Base-by-base conservation (phyloP, 2,113 vertebrate species). In the Apodemus sylvaticus region DNA sequence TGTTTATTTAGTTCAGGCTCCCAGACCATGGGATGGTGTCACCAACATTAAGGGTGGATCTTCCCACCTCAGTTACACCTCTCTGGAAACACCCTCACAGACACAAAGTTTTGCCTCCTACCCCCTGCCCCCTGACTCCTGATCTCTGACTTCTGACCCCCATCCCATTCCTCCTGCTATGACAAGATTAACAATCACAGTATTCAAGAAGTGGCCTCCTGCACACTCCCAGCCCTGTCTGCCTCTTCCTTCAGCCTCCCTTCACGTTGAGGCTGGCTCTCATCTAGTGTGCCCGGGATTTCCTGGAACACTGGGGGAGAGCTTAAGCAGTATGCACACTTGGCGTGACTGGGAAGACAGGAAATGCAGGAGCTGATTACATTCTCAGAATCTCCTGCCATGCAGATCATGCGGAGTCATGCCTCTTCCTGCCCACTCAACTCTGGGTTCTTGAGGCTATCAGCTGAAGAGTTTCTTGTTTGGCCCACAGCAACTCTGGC, bases 241-340 rank as follows among this genome's bases (percentile, higher is more conserved):
- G 36, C 36, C 62, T 66, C 48, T 3, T 68, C 26, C 89, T 13
- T 51, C 3, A 0, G 24, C 7, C 24, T 66, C 34, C 60, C 60
- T 62, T 62, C 60, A 24, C 22, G 60, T 22, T 42, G 48, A 7
- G 48, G n/a, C 68, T 20, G 6, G 22, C 29, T n/a, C 29, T 36
- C 13, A 31, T 3, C 31, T 14, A 39, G 36, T 2, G 11, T 26
- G 8, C 12, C 14, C 13, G 10, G 62, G 36, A 19, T 3, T 91
- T 91, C 5, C 66, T 71, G 66, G 48, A 55, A 73, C 34, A 7
- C 19, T 34, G 34, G 7, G 8, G 3, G 70, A n/a, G 10, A 12
- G 7, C 3, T 20, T 0, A 3, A 4, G 39, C 55, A 17, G 34
- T 8, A 29, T 29, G 29, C 3, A 16, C 31, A 17, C 66, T 11